Evolutionary conservation across 2,113 vertebrate species (phyloP), one percentile per base, ranked within the genome.

Genomic region (Nyctibius bracteatus): DNA sequence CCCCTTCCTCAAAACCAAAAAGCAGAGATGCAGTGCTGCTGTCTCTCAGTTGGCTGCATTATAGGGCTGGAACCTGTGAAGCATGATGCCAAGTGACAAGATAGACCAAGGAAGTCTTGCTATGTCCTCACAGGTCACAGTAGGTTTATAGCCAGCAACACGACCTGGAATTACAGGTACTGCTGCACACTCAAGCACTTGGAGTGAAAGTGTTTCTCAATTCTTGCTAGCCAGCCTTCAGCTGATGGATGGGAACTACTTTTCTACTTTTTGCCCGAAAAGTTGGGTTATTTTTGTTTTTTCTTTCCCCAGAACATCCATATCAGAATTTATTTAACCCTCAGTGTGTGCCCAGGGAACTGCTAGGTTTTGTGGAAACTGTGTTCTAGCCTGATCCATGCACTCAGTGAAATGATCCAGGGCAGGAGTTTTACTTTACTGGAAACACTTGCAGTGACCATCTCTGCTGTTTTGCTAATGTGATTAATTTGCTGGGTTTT

Each of bases 231-330:
- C 43, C 51, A 86, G n/a, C 1, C 0, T 80, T 79, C 79, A 82
- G 28, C 11, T 71, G 37, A 62, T 16, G 24, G 58, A 78, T 59
- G n/a, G 33, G 39, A 86, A 67, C 13, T 24, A 55, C 30, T 70
- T 77, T 41, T 88, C 63, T 70, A 49, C 16, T 46, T 81, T 71
- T 92, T 86, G 68, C 33, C 54, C 68, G 44, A 91, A 79, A 88
- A 94, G 47, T 5, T 46, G 51, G 55, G 80, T 55, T 58, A 11
- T 28, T 81, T 84, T 72, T 39, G 11, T 4, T n/a, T 73, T 87
- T 78, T 44, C 37, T 92, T 94, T 71, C 89, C 88, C 70, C 61
- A 95, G 75, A 90, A 88, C 86, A 93, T 83, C 96, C 93, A 93
- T 97, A 89, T 68, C n/a, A 78, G 55, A 55, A 74, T 52, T 49